Evolutionary conservation across 2,113 vertebrate genomes (phyloP), one percentile per base, ranked within the genome.

Genomic region (Microcebus griseorufus): DNA sequence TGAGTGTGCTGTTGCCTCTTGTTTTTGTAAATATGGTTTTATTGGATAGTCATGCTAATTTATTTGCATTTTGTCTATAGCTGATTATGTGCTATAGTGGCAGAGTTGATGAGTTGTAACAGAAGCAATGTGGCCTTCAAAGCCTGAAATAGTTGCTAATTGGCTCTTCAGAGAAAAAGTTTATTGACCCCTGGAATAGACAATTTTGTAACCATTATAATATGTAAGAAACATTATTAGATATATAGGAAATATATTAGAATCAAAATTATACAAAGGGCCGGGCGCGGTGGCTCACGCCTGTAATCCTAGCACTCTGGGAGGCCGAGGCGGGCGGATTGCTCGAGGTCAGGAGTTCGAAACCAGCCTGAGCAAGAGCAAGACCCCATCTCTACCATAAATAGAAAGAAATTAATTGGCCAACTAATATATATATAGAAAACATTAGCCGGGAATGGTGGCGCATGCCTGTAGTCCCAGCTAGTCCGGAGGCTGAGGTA

Each of bases 211-310:
- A 34, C 27, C 48, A 48, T 89, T 95, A 55, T 90, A 67, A n/a
- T 76, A 79, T 60, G 27, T 67, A 58, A 42, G 55, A 79, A 62
- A 13, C 7, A 34, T 34, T 58, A 53, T 82, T 78, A 70, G 89
- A n/a, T 58, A 53, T 76, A 45, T 78, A 72, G 75, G 34, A 94
- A 81, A 53, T 69, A 69, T 64, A 42, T 82, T 70, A 60, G 55
- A 93, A 75, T 97, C 70, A 84, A 95, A 92, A 83, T 76, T 16
- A 80, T 67, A 55, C 23, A 93, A 45, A 75, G 20, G 39, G 39
- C 39, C 39, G 39, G 39, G 39, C 39, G 3, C 39, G 39, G 39
- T 39, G 39, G 39, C 39, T 39, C 39, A 39, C 39, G 39, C 39
- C 39, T 39, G 39, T 39, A 39, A 39, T 39, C 39, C 39, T 39